Evolutionary conservation across 1,140 invertebrate species (phyloP), one percentile per base, ranked within the genome.

Genomic region (Saccostrea echinata): DNA sequence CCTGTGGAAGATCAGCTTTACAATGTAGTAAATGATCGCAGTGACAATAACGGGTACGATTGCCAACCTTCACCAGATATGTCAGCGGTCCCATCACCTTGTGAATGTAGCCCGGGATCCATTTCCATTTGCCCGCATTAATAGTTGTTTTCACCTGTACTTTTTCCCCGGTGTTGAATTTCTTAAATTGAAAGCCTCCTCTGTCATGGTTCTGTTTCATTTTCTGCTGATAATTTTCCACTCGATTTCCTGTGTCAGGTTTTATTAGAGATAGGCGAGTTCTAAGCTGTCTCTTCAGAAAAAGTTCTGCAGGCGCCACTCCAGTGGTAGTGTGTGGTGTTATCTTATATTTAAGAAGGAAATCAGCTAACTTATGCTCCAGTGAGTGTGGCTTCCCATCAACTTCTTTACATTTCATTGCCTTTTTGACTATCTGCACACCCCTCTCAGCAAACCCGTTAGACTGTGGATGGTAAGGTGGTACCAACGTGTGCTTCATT

Each of bases 401-500:
- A 87, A 35, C 33, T 84, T n/a, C 18, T 76, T 84, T 21, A 90
- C 2, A 55, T 43, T 21, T 9, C 27, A 80, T 16, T 30, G 71
- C 24, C 27, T 76, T 33, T 55, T 91, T 91, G 21, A 91, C 51
- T 6, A 86, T 84, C 33, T 90, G 86, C 11, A 89, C 85, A 16
- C 85, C 84, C 13, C 88, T 55, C 55, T 91, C 89, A 1, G 84
- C 89, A 3, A 64, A 24, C 24, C 89, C 89, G 35, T 91, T 90
- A 6, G 84, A 86, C 12, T 24, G 30, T 16, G 68, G 81, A 57
- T 80, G 84, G n/a, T 84, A 84, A 3, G 83, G 53, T 33, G 52
- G 55, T 18, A 27, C 51, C 18, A 85, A 33, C 27, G 85, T 86
- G 76, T 94, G 93, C 18, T 86, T 88, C 4, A 94, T 92, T 52